These are phyloP conservation scores for Aplodontia rufa DNA, from an alignment of 2,113 vertebrate species.

Conservation along the genomic window DNA sequence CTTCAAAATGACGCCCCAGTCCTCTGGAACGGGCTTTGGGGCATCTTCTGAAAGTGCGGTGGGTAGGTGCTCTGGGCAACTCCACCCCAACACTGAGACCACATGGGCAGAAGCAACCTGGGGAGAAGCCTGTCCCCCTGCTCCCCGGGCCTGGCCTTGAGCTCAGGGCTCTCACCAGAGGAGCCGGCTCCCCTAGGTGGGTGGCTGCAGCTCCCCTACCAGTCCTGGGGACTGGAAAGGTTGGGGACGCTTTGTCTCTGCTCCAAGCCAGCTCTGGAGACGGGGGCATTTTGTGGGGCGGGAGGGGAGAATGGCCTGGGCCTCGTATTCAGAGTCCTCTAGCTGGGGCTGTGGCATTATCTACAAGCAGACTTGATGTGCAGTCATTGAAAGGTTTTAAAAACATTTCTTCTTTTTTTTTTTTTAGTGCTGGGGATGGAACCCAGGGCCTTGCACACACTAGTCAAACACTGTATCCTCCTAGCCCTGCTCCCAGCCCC, in stretches of 20 bases:
- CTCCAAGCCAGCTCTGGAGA: rapidly evolving
- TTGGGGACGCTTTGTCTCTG: rapidly evolving
- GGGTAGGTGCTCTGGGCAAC: no score
- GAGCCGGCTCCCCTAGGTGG: no score
- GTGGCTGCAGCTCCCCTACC: neutral
- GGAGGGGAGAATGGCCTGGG: neutral
- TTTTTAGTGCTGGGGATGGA: neutral
- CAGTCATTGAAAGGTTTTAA: neutral
- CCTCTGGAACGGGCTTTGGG: neutral
- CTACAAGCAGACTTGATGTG: neutral
- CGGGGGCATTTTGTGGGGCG: rapidly evolving
- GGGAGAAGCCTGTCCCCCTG: rapidly evolving
- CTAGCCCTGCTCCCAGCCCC: no score
- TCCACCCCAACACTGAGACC: neutral
- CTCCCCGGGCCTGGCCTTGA: neutral
- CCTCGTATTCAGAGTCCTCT: neutral
- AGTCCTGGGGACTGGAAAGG: neutral
- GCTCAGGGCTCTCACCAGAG: rapidly evolving
- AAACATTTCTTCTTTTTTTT: no score
- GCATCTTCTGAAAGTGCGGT: neutral
- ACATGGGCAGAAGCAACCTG: rapidly evolving
- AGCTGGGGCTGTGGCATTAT: neutral
- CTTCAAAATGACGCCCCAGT: neutral
- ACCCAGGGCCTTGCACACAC: neutral
- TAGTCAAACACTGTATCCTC: neutral